Conservation (phyloP, 2,888 invertebrate genomes). For the Chymomyza amoena region DNA sequence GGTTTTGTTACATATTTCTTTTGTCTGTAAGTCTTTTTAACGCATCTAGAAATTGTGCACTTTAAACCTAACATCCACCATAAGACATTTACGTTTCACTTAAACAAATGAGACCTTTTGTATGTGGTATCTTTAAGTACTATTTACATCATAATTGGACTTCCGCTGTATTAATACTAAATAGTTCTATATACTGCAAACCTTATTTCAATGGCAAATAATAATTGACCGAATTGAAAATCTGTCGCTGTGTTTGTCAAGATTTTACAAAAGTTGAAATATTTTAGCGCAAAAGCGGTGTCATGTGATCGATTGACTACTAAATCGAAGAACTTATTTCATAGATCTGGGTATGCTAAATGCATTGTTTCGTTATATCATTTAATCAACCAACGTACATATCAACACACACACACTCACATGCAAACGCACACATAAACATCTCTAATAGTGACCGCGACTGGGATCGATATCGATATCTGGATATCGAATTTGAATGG, state of each 20-base stretch:
- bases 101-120: not conserved
- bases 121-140: slow-evolving; percentile 23
- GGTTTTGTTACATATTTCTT: slow-evolving; percentile 13
- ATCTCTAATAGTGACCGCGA: not conserved
- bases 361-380: not conserved
- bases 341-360: not conserved
- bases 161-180: slow-evolving; percentile 27
- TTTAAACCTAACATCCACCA: slow-evolving; percentile 40
- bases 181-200: not conserved
- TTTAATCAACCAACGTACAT: not conserved
- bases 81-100: slow-evolving; percentile 50
- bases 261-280: not conserved
- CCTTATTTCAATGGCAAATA: slow-evolving; percentile 41
- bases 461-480: too few relatives aligned
- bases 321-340: not conserved
- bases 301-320: too few relatives aligned
- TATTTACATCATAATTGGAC: slow-evolving; percentile 62
- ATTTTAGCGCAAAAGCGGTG: too few relatives aligned
- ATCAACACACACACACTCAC: not conserved
- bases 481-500: not conserved
- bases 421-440: not conserved
- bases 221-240: slow-evolving; percentile 59
- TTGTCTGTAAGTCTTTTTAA: slow-evolving; percentile 63
- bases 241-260: not conserved
- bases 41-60: slow-evolving; percentile 66